phyloP scores from a whole-genome alignment of 2,797 vertebrate species.

The Neomorphus geoffroyi region DNA sequence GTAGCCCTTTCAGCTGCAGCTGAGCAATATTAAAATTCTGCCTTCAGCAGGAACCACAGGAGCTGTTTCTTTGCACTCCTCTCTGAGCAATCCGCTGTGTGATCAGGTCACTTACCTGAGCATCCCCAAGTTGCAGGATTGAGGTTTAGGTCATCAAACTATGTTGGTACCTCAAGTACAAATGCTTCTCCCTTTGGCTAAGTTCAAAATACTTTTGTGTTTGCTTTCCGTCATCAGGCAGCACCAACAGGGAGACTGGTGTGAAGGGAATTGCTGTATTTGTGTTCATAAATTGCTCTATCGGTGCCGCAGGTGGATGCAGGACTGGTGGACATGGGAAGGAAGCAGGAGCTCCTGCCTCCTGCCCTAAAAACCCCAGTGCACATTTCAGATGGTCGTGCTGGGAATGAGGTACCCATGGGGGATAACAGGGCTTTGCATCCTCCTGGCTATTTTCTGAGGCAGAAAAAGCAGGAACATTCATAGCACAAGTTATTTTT shows the following conservation, averaged over 20 bases:
- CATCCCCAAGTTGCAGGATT: not conserved
- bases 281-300: not conserved
- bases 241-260: not conserved
- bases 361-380: not conserved
- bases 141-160: not conserved
- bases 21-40: not conserved
- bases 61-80: not conserved
- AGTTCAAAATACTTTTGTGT: not conserved
- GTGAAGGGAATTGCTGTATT: not conserved
- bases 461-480: not conserved
- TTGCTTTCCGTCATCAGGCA: not conserved
- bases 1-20: not conserved
- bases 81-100: not conserved
- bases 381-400: rapidly evolving
- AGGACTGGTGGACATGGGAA: not conserved
- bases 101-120: not conserved
- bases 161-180: not conserved
- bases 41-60: not conserved
- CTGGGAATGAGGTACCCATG: not conserved
- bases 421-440: not conserved
- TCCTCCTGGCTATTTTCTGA: not conserved
- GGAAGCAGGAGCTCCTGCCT: not conserved
- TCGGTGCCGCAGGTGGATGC: not conserved
- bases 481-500: not conserved
- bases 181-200: not conserved